Percentiles rank a stretch among this genome's conserved stretches.
phyloP scores from a whole-genome alignment of 1,140 invertebrate species.

The Chelonus insularis region DNA sequence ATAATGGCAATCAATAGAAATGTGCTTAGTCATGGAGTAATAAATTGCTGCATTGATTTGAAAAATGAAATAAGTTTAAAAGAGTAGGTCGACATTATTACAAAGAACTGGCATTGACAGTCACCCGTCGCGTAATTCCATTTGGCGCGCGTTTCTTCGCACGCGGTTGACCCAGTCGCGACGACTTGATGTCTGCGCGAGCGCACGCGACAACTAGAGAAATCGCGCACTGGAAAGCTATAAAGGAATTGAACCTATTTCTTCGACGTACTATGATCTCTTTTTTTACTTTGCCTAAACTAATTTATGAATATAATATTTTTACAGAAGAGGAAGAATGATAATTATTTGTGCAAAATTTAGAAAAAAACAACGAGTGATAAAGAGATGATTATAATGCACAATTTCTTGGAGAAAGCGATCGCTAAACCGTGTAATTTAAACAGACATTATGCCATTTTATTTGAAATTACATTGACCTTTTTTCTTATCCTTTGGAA shows the following conservation, averaged over 20 bases:
- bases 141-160: slow-evolving; percentile 25
- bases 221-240: slow-evolving; percentile 28
- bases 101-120: slow-evolving; percentile 21
- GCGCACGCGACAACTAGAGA: slow-evolving; percentile 22
- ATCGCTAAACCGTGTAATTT: slow-evolving; percentile 26
- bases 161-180: slow-evolving; percentile 42
- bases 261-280: background rate
- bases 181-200: slow-evolving; percentile 7
- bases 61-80: slow-evolving; percentile 2
- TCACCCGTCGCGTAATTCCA: slow-evolving; percentile 19
- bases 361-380: slow-evolving; percentile 18
- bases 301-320: background rate
- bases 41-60: background rate
- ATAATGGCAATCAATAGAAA: background rate
- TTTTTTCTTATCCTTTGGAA: too few relatives aligned
- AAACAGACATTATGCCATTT: background rate
- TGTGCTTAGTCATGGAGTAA: slow-evolving; percentile 6
- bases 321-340: background rate
- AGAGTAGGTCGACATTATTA: slow-evolving; percentile 9
- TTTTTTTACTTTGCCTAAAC: background rate
- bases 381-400: slow-evolving; percentile 15
- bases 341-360: slow-evolving; percentile 4
- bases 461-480: background rate
- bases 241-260: slow-evolving; percentile 26
- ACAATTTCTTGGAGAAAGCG: slow-evolving; percentile 23